Conservation (phyloP, 2,113 vertebrate genomes). For the Panurus biarmicus region DNA sequence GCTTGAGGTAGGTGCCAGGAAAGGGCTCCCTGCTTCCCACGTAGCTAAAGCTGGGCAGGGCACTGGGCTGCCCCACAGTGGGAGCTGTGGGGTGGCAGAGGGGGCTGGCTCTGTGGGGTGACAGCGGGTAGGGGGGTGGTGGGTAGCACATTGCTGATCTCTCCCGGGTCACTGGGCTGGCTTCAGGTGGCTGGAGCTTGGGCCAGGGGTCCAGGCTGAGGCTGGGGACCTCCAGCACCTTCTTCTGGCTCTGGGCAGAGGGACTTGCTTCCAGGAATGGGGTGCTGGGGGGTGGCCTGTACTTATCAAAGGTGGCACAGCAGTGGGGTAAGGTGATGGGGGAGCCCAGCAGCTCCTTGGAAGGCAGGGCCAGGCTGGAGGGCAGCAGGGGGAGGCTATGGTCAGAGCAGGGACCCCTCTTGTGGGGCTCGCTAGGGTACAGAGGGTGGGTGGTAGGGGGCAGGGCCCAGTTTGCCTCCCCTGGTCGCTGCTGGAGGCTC, state of each 20-base stretch:
- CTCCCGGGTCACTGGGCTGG: conserved; percentile 65
- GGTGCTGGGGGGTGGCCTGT: neutral
- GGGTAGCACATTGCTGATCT: conserved; percentile 59
- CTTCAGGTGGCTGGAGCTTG: conserved; percentile 35
- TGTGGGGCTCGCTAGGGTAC: neutral
- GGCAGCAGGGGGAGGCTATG: conserved; percentile 48
- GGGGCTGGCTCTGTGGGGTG: neutral
- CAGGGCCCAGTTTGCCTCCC: conserved; percentile 71
- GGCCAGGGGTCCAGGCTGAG: conserved; percentile 64
- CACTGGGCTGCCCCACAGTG: neutral
- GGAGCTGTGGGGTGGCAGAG: neutral
- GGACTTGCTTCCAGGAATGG: conserved; percentile 55
- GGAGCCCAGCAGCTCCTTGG: conserved; percentile 53
- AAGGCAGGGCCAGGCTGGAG: neutral
- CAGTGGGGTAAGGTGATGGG: neutral
- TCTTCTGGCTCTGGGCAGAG: conserved; percentile 27
- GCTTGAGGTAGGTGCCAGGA: conserved; percentile 31
- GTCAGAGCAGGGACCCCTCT: conserved; percentile 37
- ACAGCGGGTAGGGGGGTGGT: conserved; percentile 58
- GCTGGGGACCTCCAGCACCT: neutral
- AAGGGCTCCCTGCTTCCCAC: neutral
- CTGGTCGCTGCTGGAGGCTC: conserved; percentile 41
- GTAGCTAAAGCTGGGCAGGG: neutral
- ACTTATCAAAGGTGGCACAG: conserved; percentile 41
- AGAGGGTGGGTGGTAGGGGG: neutral